Evolutionary conservation across 2,113 vertebrate species (phyloP).

Genomic region (Sylvietta virens): DNA sequence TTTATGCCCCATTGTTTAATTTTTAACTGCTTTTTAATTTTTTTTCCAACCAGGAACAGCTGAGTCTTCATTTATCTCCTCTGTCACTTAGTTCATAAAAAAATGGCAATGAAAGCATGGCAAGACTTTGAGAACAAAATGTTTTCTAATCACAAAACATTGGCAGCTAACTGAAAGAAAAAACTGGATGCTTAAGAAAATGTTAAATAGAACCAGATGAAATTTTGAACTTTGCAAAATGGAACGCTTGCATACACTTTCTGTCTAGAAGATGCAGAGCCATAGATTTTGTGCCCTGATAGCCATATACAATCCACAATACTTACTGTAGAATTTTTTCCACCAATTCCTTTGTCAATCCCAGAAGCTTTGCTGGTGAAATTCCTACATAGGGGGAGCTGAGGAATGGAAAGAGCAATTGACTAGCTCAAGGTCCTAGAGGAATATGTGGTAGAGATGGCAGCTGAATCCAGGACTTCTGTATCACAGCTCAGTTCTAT

Average conservation of each 20-base stretch:
- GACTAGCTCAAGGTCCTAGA: background rate
- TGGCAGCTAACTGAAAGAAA: background rate
- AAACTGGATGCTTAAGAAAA: background rate
- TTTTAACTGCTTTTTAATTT: background rate
- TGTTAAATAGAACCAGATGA: background rate
- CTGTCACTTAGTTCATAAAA: conserved; percentile 1
- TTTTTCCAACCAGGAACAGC: background rate
- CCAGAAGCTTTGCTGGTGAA: background rate
- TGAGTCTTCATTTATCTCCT: background rate
- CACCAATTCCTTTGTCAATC: background rate
- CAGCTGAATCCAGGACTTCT: background rate
- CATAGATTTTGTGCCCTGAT: background rate
- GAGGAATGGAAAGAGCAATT: background rate
- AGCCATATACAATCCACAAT: background rate
- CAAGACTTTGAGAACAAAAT: background rate
- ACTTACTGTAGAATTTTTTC: background rate
- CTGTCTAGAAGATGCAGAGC: background rate
- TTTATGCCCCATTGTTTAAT: background rate
- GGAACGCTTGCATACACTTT: background rate
- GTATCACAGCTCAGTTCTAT: background rate
- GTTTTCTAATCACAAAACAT: background rate
- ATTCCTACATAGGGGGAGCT: background rate
- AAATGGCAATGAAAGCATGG: background rate
- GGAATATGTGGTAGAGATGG: background rate
- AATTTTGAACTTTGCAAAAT: background rate